Evolutionary conservation across 92 coral and sea anemone species (phyloP), one percentile per base, ranked within the genome.

Genomic region (Actinostola sp.): DNA sequence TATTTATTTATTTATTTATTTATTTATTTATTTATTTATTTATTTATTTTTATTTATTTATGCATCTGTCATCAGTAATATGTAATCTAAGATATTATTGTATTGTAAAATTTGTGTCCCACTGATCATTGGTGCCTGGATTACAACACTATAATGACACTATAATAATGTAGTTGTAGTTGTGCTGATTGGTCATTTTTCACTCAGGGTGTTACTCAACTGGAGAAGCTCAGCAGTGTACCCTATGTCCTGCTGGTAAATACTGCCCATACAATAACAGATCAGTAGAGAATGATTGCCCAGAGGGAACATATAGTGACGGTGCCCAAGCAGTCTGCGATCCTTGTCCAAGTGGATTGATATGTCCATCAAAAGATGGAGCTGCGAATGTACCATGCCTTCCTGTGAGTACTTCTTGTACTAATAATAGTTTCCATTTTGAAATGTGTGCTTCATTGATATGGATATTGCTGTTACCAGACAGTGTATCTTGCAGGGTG

Each of bases 271-370:
- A 35, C 33, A 77, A 56, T 11, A 59, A 86, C 39, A 62, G 30
- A 48, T 38, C 80, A 16, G 74, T 56, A 32, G 85, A 68, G 51
- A 35, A 53, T 19, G 38, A 66, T 61, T 95, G 99, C 41, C 78
- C 84, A 30, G 48, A 41, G 66, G 99, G 99, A 27, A 71, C 83
- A 30, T 95, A 53, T 70, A 92, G 97, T 25, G 55, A 51, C 42
- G 99, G 99, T 45, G 81, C 73, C 24, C 85, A 84, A 69, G 90
- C 82, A 30, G 62, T 70, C 9, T 95, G 99, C 81, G 61, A 63
- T 59, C 50, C 84, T 0, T 95, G 99, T 42, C 99, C 92, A 20
- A 81, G 84, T 70, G 99, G 99, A 34, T 91, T 91, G 88, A 53
- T 63, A 51, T 95, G 99, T 44, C 97, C 99, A 2, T 54, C 52